Conservation (phyloP, 2,113 vertebrate genomes). For the Pteruthius melanotis region DNA sequence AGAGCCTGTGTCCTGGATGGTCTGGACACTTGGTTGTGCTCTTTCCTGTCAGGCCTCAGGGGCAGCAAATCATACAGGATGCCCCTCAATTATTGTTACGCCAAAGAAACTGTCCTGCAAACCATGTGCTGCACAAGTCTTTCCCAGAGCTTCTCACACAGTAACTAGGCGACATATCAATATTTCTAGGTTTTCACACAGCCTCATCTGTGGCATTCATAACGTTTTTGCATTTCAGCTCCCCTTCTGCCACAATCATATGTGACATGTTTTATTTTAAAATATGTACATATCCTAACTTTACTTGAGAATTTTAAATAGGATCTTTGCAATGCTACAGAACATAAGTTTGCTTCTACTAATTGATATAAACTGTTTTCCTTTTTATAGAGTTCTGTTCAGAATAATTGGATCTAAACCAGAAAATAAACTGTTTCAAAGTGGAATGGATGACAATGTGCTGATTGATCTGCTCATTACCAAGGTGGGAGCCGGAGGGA, state of each 20-base stretch:
- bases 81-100: not conserved
- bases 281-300: not conserved
- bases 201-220: not conserved
- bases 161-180: not conserved
- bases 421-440: not conserved
- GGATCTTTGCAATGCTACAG: not conserved
- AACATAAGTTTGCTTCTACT: slow-evolving; percentile 13
- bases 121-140: not conserved
- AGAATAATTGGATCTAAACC: not conserved
- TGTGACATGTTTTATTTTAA: not conserved
- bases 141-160: not conserved
- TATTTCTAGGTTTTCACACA: not conserved
- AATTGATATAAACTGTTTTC: not conserved
- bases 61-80: not conserved
- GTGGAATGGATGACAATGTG: not conserved
- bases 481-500: not conserved
- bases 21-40: not conserved
- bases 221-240: not conserved
- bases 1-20: fast-evolving
- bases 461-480: fast-evolving
- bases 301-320: not conserved
- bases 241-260: not conserved
- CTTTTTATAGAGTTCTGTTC: not conserved
- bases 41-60: not conserved
- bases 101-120: not conserved